phyloP scores from a whole-genome alignment of 2,888 invertebrate genomes.

The Ochropleura plecta region DNA sequence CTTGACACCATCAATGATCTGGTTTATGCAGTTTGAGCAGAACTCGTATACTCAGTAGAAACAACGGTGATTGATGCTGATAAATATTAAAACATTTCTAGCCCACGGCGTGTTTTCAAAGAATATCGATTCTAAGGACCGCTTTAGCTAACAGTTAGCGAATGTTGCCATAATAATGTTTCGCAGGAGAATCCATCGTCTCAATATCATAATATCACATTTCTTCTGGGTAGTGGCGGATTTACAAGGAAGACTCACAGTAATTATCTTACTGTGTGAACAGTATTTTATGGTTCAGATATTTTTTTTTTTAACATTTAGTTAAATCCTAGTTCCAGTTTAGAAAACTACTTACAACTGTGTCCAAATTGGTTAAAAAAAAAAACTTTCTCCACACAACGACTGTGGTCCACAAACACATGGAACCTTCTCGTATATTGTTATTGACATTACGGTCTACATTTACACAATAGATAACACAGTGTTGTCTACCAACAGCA shows the following conservation, averaged over 20 bases:
- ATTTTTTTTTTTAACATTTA: neutral
- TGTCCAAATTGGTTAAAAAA: constrained; percentile 10
- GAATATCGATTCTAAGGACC: constrained; percentile 21
- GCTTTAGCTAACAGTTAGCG: constrained; percentile 8
- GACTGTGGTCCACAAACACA: constrained; percentile 38
- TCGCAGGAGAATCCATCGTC: neutral
- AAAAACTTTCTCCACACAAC: constrained; percentile 58
- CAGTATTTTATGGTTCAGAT: neutral
- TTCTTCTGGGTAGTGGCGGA: neutral
- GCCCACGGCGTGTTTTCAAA: constrained; percentile 9
- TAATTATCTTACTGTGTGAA: neutral
- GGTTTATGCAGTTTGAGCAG: neutral
- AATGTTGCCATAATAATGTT: constrained; percentile 41
- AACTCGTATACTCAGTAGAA: neutral
- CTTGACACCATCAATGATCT: neutral
- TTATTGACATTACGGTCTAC: constrained; percentile 79
- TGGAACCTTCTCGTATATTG: constrained; percentile 60
- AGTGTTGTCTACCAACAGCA: constrained; percentile 71
- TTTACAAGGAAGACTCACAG: constrained; percentile 11
- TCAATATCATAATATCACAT: constrained; percentile 38
- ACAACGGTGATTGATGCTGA: neutral
- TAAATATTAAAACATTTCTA: constrained; percentile 9
- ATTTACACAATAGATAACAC: constrained; percentile 85
- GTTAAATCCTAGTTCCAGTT: constrained; percentile 2
- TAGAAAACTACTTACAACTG: neutral